These are phyloP conservation scores for Minunthozetes semirufus DNA, from an alignment of 2,888 invertebrate genomes.

Conservation along the genomic window DNA sequence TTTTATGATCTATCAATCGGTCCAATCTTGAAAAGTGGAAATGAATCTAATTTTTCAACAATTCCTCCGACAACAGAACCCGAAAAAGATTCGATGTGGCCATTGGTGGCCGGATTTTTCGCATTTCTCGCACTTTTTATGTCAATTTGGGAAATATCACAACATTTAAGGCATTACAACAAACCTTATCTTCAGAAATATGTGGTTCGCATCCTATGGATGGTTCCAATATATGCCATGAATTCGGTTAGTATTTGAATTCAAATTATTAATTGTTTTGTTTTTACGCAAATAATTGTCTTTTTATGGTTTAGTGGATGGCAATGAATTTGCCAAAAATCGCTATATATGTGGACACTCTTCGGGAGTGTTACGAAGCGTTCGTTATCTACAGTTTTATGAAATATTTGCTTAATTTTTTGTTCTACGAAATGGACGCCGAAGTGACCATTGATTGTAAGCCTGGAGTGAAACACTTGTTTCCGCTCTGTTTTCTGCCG, in stretches of 20 bases:
- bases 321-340: conserved; percentile 77
- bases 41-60: too few relatives aligned
- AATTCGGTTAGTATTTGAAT: conserved; percentile 73
- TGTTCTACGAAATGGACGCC: conserved; percentile 75
- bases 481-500: conserved; percentile 82
- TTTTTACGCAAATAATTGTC: neutral
- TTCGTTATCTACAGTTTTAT: conserved; percentile 98
- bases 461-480: conserved; percentile 78
- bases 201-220: conserved; percentile 69
- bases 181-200: conserved; percentile 86
- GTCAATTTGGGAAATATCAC: conserved; percentile 87
- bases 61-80: too few relatives aligned
- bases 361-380: conserved; percentile 92
- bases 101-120: conserved; percentile 78
- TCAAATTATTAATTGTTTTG: conserved; percentile 22
- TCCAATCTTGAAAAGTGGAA: too few relatives aligned
- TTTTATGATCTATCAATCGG: too few relatives aligned
- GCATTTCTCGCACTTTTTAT: conserved; percentile 82
- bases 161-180: conserved; percentile 86
- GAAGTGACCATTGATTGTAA: conserved; percentile 56
- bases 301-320: conserved; percentile 48
- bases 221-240: conserved; percentile 92
- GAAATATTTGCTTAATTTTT: conserved; percentile 83
- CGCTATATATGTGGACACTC: conserved; percentile 84
- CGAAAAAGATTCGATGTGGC: conserved; percentile 23